phyloP scores from a whole-genome alignment of 2,113 vertebrate genomes.

The Ochotona curzoniae region DNA sequence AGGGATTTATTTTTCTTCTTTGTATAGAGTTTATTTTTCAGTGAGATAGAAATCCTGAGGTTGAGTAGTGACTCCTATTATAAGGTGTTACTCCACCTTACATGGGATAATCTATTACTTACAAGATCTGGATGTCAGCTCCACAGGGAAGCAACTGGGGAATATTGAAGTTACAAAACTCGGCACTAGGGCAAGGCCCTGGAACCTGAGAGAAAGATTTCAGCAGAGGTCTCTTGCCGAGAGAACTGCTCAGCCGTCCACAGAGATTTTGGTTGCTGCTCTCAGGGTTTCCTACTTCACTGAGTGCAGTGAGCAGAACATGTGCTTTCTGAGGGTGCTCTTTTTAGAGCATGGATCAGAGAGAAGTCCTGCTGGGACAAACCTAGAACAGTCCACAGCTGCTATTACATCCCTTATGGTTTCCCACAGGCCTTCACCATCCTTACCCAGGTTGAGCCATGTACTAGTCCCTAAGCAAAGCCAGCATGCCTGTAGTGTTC shows the following conservation, averaged over 20 bases:
- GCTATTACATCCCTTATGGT: neutral
- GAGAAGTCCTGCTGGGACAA: neutral
- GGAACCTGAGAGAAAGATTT: neutral
- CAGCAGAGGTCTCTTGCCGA: neutral
- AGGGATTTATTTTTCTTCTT: constrained; percentile 46
- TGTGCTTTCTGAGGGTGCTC: neutral
- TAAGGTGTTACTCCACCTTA: neutral
- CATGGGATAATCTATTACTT: neutral
- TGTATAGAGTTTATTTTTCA: constrained; percentile 29
- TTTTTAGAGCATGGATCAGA: neutral
- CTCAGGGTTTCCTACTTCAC: neutral
- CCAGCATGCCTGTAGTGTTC: neutral
- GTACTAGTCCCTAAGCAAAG: neutral
- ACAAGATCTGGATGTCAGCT: neutral
- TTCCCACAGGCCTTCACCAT: fast-evolving
- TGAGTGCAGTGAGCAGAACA: neutral
- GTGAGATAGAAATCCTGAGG: constrained; percentile 22
- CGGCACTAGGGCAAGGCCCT: neutral
- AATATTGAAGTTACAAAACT: constrained; percentile 19
- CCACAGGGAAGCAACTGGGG: neutral
- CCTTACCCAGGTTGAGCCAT: neutral
- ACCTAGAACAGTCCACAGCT: neutral
- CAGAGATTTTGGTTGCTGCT: neutral
- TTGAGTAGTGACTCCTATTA: neutral
- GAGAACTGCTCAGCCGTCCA: neutral